Conservation (phyloP, 2,888 invertebrate genomes). For the Rhingia campestris region DNA sequence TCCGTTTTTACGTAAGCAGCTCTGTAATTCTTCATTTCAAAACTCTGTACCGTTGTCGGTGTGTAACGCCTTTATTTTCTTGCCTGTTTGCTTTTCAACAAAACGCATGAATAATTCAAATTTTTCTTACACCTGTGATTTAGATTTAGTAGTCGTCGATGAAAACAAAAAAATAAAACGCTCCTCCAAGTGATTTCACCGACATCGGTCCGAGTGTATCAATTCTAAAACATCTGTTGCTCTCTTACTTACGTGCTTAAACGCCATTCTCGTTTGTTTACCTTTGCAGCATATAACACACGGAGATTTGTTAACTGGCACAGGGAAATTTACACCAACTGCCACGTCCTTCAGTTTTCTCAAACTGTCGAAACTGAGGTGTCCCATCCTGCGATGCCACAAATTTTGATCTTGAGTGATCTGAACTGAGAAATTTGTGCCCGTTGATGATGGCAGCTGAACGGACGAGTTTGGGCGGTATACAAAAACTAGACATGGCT, state of each 20-base stretch:
- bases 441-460: slow-evolving; percentile 15
- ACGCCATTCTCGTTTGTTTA: slow-evolving; percentile 11
- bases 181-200: slow-evolving; percentile 46
- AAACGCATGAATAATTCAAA: too few relatives aligned
- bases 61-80: too few relatives aligned
- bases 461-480: too few relatives aligned
- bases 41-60: too few relatives aligned
- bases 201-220: slow-evolving; percentile 13
- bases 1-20: slow-evolving; percentile 1
- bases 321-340: background rate
- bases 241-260: slow-evolving; percentile 2
- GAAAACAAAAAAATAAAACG: too few relatives aligned
- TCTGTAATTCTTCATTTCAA: slow-evolving; percentile 2
- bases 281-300: slow-evolving; percentile 17
- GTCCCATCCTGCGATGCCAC: slow-evolving; percentile 38
- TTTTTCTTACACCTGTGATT: too few relatives aligned
- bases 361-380: slow-evolving; percentile 27
- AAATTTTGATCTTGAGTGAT: slow-evolving; percentile 14
- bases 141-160: too few relatives aligned
- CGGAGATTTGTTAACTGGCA: background rate
- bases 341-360: slow-evolving; percentile 15
- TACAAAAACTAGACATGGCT: too few relatives aligned
- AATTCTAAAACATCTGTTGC: slow-evolving; percentile 13
- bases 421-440: slow-evolving; percentile 27
- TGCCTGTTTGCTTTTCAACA: too few relatives aligned